Percentiles rank a stretch among this genome's conserved stretches.
Conservation (phyloP, 2,797 vertebrate species). For the Petrocephalus schoutedeni region DNA sequence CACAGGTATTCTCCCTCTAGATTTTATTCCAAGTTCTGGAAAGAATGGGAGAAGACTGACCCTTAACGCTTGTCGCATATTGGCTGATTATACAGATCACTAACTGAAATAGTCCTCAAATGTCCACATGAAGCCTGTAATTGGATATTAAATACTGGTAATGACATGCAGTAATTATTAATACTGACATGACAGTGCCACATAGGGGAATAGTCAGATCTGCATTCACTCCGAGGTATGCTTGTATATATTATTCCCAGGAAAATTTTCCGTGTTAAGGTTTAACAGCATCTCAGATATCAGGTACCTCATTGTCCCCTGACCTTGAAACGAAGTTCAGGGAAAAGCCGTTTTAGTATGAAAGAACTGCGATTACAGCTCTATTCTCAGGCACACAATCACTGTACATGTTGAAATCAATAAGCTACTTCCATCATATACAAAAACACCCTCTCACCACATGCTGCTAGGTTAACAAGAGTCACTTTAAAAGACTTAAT, state of each 20-base stretch:
- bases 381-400: constrained; percentile 67
- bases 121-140: constrained; percentile 5
- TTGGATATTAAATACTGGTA: not conserved
- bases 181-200: not conserved
- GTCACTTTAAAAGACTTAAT: constrained; percentile 48
- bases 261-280: not conserved
- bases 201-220: not conserved
- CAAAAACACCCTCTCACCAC: constrained; percentile 55
- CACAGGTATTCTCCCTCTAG: not conserved
- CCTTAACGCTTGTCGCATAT: not conserved
- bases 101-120: not conserved
- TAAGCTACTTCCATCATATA: constrained; percentile 59
- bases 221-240: not conserved
- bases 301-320: constrained; percentile 44
- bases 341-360: constrained; percentile 61
- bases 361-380: constrained; percentile 61
- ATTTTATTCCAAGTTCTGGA: not conserved
- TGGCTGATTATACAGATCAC: not conserved
- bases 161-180: not conserved
- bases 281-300: not conserved
- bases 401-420: constrained; percentile 64
- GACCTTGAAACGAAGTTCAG: constrained; percentile 63
- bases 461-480: constrained; percentile 49
- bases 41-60: not conserved
- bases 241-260: not conserved